Evolutionary conservation across 2,113 vertebrate species (phyloP).

Genomic region (Colinus virginianus): DNA sequence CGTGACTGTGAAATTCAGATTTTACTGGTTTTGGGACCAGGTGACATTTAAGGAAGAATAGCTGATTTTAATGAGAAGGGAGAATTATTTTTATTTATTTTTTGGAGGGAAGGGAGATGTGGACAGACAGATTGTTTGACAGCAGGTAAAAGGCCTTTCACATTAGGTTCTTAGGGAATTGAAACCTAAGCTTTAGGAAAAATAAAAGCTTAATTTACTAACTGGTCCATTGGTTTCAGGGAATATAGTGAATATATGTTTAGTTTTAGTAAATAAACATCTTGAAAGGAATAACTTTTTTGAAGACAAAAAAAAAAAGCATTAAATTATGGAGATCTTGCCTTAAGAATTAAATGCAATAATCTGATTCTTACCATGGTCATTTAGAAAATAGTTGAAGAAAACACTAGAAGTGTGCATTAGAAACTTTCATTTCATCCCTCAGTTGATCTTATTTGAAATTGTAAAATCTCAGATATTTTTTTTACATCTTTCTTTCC

Average conservation of each 20-base stretch:
- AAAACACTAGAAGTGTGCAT: neutral
- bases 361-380: neutral
- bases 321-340: neutral
- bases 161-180: neutral
- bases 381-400: neutral
- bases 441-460: neutral
- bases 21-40: neutral
- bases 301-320: slow-evolving; percentile 6
- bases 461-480: neutral
- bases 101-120: neutral
- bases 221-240: neutral
- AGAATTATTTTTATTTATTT: neutral
- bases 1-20: slow-evolving; percentile 13
- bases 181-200: neutral
- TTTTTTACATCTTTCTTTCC: neutral
- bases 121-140: neutral
- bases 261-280: neutral
- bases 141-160: neutral
- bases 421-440: neutral
- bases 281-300: neutral
- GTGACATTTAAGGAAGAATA: neutral
- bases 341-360: slow-evolving; percentile 17
- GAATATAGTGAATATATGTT: neutral
- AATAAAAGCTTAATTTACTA: neutral
- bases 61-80: slow-evolving; percentile 4